Conservation (phyloP, 1,140 invertebrate species). For the Saccostrea glomerata region DNA sequence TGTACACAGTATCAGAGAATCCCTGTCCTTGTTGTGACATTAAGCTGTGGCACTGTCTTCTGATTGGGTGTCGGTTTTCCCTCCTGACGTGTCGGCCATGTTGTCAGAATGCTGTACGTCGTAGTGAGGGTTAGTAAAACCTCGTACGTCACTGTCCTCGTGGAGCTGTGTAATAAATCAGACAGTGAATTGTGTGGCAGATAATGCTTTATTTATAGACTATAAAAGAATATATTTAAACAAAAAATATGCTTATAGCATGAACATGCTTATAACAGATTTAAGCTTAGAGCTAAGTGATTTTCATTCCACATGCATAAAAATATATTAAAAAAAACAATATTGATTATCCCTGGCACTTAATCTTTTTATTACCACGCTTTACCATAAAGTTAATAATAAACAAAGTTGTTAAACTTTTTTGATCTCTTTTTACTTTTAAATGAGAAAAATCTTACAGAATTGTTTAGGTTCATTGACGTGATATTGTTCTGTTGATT, state of each 20-base stretch:
- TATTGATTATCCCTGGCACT: background rate
- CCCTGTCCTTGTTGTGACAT: background rate
- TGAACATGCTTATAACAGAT: background rate
- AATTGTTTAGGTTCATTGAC: background rate
- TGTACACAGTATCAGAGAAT: background rate
- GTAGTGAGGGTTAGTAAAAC: constrained; percentile 13
- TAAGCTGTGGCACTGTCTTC: background rate
- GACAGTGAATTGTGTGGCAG: background rate
- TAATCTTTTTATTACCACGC: background rate
- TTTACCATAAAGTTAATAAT: background rate
- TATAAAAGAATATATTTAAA: background rate
- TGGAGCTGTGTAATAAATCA: background rate
- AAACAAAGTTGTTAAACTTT: background rate
- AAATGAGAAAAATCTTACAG: background rate
- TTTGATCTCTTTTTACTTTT: background rate
- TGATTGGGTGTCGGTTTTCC: background rate
- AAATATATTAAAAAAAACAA: background rate
- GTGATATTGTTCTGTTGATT: background rate
- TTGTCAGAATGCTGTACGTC: background rate
- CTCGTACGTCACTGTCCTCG: background rate
- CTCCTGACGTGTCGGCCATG: background rate
- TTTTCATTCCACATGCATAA: background rate
- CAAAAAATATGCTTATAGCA: no score
- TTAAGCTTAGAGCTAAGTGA: background rate
- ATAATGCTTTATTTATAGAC: background rate